phyloP scores from a whole-genome alignment of 2,113 vertebrate species.

The Nipponia nippon region DNA sequence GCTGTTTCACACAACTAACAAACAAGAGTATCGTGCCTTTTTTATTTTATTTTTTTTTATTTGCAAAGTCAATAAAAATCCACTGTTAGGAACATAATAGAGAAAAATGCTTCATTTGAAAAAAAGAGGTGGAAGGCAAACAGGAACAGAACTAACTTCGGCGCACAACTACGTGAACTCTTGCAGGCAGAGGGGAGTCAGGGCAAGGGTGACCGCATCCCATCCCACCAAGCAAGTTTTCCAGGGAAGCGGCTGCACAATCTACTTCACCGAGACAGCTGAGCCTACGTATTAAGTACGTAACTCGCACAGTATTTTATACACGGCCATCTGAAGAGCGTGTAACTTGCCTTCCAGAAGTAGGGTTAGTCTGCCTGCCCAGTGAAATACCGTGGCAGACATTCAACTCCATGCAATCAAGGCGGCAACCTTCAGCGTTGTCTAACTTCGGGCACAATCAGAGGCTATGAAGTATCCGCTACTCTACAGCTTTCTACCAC shows the following conservation, averaged over 20 bases:
- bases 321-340: not conserved
- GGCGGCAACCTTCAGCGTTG: not conserved
- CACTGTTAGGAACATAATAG: not conserved
- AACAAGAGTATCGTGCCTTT: not conserved
- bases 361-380: not conserved
- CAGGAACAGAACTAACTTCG: not conserved
- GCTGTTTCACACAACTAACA: not conserved
- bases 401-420: not conserved
- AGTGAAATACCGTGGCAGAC: not conserved
- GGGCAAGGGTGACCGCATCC: not conserved
- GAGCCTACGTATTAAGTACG: not conserved
- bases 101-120: not conserved
- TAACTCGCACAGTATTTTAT: accelerated
- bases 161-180: not conserved
- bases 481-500: not conserved
- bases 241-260: not conserved
- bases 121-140: not conserved
- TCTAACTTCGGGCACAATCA: not conserved
- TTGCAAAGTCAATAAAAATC: conserved; percentile 48
- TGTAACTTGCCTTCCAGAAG: not conserved
- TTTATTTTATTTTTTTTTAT: not conserved
- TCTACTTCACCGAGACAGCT: not conserved
- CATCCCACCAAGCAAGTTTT: not conserved
- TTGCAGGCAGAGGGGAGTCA: not conserved
- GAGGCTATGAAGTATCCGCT: not conserved